Evolutionary conservation across 2,113 vertebrate species (phyloP).

Genomic region (Dromaius novaehollandiae): DNA sequence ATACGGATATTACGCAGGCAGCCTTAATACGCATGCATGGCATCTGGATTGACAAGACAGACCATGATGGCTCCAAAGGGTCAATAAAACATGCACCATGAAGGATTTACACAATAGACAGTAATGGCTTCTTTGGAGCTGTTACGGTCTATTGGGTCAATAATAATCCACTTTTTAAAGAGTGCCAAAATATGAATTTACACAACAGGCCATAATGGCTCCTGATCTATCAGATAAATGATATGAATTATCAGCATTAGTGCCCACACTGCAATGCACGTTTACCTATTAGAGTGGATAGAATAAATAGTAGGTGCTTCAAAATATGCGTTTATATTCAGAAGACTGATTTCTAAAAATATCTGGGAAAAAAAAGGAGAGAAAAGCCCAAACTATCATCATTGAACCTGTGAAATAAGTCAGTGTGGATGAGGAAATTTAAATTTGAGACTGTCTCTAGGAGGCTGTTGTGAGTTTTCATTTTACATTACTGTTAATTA

Average conservation of each 20-base stretch:
- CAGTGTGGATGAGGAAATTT: background rate
- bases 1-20: background rate
- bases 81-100: slow-evolving; percentile 68
- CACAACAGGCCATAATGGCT: slow-evolving; percentile 52
- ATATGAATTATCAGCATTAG: slow-evolving; percentile 44
- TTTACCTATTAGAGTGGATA: background rate
- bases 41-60: slow-evolving; percentile 65
- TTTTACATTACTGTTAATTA: background rate
- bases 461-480: background rate
- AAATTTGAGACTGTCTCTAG: background rate
- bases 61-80: slow-evolving; percentile 60
- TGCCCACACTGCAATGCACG: background rate
- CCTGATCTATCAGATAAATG: slow-evolving; percentile 70
- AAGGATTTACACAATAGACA: slow-evolving; percentile 70
- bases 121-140: slow-evolving; percentile 77
- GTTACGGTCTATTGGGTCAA: slow-evolving; percentile 76
- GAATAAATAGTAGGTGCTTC: background rate
- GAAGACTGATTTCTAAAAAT: slow-evolving; percentile 19
- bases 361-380: background rate
- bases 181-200: slow-evolving; percentile 77
- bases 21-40: background rate
- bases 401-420: background rate
- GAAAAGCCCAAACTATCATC: background rate
- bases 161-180: slow-evolving; percentile 79
- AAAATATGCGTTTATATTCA: slow-evolving; percentile 12